Percentiles rank a stretch among this genome's conserved stretches.
Evolutionary conservation across 2,113 vertebrate genomes (phyloP).

Genomic region (Ranitomeya imitator): DNA sequence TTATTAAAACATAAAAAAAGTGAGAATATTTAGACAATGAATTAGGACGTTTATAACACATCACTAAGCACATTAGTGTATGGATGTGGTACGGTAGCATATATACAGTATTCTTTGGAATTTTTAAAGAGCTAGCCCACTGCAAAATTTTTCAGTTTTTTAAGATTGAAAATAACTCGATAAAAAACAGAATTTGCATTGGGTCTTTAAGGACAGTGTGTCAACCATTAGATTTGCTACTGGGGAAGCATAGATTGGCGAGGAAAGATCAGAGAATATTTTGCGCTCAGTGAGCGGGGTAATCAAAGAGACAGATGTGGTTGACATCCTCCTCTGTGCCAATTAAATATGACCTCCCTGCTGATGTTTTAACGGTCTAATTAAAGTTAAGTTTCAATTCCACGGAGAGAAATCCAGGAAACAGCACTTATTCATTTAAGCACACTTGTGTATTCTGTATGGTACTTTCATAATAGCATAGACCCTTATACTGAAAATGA

Average conservation of each 20-base stretch:
- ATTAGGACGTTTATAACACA: neutral
- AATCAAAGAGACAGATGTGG: constrained; percentile 6
- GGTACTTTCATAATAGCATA: neutral
- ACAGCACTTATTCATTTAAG: neutral
- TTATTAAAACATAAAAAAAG: constrained; percentile 1
- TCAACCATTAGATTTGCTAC: neutral
- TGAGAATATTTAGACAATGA: neutral
- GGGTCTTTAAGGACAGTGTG: neutral
- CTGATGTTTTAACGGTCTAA: constrained; percentile 1
- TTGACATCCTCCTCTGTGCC: constrained; percentile 11
- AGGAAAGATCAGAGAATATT: constrained; percentile 5
- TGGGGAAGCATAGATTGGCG: neutral
- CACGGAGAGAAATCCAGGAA: neutral
- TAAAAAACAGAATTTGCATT: neutral
- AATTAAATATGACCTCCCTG: constrained; percentile 21
- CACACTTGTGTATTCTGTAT: neutral
- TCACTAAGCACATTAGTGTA: neutral
- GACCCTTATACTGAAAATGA: neutral
- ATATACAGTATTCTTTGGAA: neutral
- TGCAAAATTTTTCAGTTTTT: neutral
- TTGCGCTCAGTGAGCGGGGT: neutral
- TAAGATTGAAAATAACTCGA: neutral
- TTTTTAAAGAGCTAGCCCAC: neutral
- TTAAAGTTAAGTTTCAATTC: constrained; percentile 16
- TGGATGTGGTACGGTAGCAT: neutral